A percentile compares a stretch with the other conserved stretches of the same genome.
Conservation (phyloP, 1,140 invertebrate genomes). For the Drosophila virilis region DNA sequence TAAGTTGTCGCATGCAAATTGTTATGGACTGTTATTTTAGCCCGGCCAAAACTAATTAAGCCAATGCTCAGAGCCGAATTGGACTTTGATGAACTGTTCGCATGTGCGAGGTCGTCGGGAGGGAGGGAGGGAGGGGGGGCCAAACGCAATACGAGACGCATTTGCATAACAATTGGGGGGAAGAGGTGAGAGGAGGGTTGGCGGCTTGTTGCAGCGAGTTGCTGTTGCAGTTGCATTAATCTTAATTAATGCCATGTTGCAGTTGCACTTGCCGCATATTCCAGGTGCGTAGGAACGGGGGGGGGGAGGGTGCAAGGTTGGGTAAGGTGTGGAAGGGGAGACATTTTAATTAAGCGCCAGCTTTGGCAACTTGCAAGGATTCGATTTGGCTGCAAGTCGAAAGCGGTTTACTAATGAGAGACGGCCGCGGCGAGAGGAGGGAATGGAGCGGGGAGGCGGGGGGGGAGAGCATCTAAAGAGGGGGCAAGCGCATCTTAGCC, state of each 20-base stretch:
- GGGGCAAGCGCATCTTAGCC: slow-evolving; percentile 41
- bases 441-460: background rate
- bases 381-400: slow-evolving; percentile 20
- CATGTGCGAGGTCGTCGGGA: background rate
- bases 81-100: slow-evolving; percentile 28
- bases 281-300: background rate
- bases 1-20: background rate
- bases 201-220: too few species aligned
- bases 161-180: slow-evolving; percentile 19
- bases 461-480: background rate
- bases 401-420: background rate
- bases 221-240: slow-evolving; percentile 41
- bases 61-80: slow-evolving; percentile 31
- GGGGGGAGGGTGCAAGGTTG: too few species aligned
- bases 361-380: slow-evolving; percentile 38
- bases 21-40: background rate
- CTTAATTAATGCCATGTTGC: slow-evolving; percentile 39
- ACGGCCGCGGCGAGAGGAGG: too few species aligned
- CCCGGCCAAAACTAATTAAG: slow-evolving; percentile 36
- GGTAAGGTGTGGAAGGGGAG: background rate
- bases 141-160: slow-evolving; percentile 26
- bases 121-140: background rate
- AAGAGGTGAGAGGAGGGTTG: too few species aligned
- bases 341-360: slow-evolving; percentile 35
- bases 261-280: slow-evolving; percentile 7